A percentile compares a stretch with the other conserved stretches of the same genome.
phyloP scores from a whole-genome alignment of 2,113 vertebrate species.

The Corythoichthys haematopterus region DNA sequence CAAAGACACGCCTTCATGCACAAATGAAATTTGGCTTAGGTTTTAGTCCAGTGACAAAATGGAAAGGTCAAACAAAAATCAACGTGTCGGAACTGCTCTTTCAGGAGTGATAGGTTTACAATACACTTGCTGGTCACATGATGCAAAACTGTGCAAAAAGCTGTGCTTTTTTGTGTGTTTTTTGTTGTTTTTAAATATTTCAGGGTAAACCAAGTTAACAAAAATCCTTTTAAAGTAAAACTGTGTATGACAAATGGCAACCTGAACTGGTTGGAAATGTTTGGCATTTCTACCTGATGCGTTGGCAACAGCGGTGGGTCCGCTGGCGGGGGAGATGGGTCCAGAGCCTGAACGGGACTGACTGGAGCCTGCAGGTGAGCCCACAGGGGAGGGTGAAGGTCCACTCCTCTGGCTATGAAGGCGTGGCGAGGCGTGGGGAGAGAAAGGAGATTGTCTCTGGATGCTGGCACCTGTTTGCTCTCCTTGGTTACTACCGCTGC shows the following conservation, averaged over 20 bases:
- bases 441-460: slow-evolving; percentile 91
- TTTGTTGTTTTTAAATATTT: neutral
- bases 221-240: too few relatives aligned
- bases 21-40: neutral
- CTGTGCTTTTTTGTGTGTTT: neutral
- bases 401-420: slow-evolving; percentile 86
- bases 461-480: slow-evolving; percentile 78
- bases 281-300: slow-evolving; percentile 74
- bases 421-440: slow-evolving; percentile 90
- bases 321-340: slow-evolving; percentile 88
- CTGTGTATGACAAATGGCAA: neutral
- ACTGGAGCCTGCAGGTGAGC: slow-evolving; percentile 88
- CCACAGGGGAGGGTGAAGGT: slow-evolving; percentile 88
- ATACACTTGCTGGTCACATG: neutral
- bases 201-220: neutral
- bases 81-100: neutral
- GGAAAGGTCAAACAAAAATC: neutral
- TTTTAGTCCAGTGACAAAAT: neutral
- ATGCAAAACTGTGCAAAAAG: neutral
- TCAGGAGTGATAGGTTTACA: neutral
- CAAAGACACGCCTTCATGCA: neutral
- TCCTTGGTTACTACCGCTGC: slow-evolving; percentile 82
- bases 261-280: neutral
- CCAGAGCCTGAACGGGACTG: slow-evolving; percentile 84
- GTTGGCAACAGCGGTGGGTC: slow-evolving; percentile 42